Conservation (phyloP, 2,888 invertebrate genomes). For the Coelinius sp. region DNA sequence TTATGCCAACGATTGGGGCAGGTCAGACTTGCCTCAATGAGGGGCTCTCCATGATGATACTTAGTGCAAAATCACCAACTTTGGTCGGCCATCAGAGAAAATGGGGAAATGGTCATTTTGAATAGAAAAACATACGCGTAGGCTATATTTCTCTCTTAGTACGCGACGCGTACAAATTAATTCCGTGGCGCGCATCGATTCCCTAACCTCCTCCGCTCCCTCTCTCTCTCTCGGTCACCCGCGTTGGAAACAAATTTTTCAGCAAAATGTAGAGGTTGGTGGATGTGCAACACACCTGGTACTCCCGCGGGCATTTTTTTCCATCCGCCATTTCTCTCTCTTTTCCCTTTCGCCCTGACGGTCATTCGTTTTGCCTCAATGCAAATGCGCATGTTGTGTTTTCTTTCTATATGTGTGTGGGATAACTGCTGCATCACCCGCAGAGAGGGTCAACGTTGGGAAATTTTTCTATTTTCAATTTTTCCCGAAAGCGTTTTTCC, state of each 20-base stretch:
- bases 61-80: not conserved
- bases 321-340: constrained; percentile 1
- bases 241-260: constrained; percentile 14
- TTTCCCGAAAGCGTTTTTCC: not conserved
- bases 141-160: not conserved
- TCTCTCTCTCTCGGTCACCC: not conserved
- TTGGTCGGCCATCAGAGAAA: not conserved
- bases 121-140: not conserved
- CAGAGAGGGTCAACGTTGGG: constrained; percentile 20
- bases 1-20: constrained; percentile 40
- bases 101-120: not conserved
- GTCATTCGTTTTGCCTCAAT: constrained; percentile 24
- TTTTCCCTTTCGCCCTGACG: constrained; percentile 7
- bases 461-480: constrained; percentile 1
- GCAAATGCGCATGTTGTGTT: constrained; percentile 18
- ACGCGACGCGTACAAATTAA: constrained; percentile 14
- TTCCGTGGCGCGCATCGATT: constrained; percentile 16
- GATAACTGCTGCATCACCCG: constrained; percentile 24
- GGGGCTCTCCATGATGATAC: not conserved
- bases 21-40: constrained; percentile 11
- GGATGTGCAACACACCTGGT: constrained; percentile 15
- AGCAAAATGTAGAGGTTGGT: not conserved
- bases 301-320: constrained; percentile 13
- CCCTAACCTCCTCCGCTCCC: not conserved
- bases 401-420: constrained; percentile 16